Percentiles rank a stretch among this genome's conserved stretches.
Conservation (phyloP, 2,113 vertebrate species). For the Carassius gibelio region DNA sequence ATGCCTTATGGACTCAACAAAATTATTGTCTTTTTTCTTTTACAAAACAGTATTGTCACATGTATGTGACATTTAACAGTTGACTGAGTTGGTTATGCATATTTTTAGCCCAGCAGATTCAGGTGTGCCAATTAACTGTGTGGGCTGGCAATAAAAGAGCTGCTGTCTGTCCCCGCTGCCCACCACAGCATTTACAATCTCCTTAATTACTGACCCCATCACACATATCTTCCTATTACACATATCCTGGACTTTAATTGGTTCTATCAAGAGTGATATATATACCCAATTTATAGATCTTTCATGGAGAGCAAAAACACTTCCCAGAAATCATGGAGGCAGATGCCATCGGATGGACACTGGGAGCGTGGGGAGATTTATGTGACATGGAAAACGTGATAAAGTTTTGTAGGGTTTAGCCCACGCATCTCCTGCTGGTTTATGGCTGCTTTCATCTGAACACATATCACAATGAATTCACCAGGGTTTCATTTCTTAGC, state of each 20-base stretch:
- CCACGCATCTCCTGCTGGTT: conserved; percentile 34
- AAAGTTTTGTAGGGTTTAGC: conserved; percentile 49
- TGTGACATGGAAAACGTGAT: conserved; percentile 18
- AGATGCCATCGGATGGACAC: conserved; percentile 30
- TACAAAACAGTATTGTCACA: neutral
- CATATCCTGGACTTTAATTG: conserved; percentile 15
- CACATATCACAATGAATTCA: conserved; percentile 55
- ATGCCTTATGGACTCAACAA: neutral
- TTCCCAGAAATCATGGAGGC: neutral
- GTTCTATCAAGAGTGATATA: conserved; percentile 5
- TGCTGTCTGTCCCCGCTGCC: neutral
- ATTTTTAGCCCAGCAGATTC: conserved; percentile 15
- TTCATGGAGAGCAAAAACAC: conserved; percentile 33
- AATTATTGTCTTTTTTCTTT: neutral
- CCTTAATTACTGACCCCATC: conserved; percentile 9
- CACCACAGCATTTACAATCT: conserved; percentile 2
- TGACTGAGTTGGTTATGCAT: conserved; percentile 4
- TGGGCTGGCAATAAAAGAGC: conserved; percentile 1
- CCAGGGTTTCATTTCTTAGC: conserved; percentile 40
- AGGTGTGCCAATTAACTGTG: conserved; percentile 27
- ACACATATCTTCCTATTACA: conserved; percentile 8
- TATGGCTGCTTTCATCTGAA: conserved; percentile 61
- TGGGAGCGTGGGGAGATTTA: neutral
- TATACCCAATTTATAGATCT: conserved; percentile 33
- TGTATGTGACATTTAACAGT: neutral